Conservation (phyloP, 2,888 invertebrate genomes). For the Athalia cordata region DNA sequence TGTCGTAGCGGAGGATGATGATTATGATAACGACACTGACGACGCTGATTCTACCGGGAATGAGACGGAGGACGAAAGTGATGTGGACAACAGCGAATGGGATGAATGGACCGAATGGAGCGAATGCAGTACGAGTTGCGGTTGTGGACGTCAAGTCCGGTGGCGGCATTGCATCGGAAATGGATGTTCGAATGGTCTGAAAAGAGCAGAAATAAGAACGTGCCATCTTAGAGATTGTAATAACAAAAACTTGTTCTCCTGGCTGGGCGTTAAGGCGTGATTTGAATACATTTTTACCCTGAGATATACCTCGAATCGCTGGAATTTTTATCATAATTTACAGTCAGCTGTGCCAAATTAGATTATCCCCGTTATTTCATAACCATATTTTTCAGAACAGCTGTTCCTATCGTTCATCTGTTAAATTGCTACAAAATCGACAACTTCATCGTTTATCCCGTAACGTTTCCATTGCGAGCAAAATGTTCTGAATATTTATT, state of each 20-base stretch:
- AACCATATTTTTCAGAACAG: not conserved
- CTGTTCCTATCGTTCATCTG: not conserved
- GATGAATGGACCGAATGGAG: conserved; percentile 59
- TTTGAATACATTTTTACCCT: not conserved
- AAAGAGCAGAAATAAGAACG: conserved; percentile 59
- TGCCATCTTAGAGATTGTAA: conserved; percentile 55
- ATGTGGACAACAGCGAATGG: conserved; percentile 44
- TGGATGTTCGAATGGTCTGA: conserved; percentile 57
- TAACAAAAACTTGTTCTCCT: conserved; percentile 55
- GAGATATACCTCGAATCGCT: too few relatives aligned
- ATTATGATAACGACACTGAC: not conserved
- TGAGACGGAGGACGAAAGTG: not conserved
- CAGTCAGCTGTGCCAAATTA: not conserved
- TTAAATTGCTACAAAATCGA: not conserved
- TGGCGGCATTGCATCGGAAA: conserved; percentile 59
- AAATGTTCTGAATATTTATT: not conserved
- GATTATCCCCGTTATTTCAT: too few relatives aligned
- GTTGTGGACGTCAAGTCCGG: conserved; percentile 59
- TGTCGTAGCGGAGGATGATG: conserved; percentile 1
- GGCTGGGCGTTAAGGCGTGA: conserved; percentile 54
- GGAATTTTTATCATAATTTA: not conserved
- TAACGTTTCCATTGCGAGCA: not conserved
- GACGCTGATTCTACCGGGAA: not conserved
- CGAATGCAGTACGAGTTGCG: conserved; percentile 60
- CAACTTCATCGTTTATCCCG: not conserved